Evolutionary conservation across 2,888 invertebrate genomes (phyloP).

Genomic region (Drosophila recens): DNA sequence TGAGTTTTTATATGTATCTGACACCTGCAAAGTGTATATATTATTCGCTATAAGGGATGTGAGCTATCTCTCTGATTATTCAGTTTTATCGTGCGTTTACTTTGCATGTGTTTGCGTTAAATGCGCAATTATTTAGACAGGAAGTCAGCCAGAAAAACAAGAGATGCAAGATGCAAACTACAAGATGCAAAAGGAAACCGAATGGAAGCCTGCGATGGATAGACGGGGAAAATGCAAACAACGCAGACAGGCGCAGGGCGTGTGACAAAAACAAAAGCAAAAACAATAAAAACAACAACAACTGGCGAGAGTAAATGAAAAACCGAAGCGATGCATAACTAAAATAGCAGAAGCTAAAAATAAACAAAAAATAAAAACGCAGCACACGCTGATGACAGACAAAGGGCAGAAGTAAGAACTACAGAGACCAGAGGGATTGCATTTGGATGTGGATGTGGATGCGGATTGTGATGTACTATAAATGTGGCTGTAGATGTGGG

Average conservation of each 20-base stretch:
- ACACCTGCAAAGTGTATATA: conserved; percentile 1
- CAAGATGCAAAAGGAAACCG: conserved; percentile 16
- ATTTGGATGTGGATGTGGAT: conserved; percentile 5
- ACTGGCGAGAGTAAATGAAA: conserved; percentile 40
- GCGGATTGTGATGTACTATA: not conserved
- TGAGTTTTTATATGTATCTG: no score
- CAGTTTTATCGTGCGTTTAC: conserved; percentile 23
- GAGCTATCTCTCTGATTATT: not conserved
- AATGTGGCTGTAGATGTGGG: not conserved
- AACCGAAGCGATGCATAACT: conserved; percentile 44
- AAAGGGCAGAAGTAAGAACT: conserved; percentile 41
- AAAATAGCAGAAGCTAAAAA: conserved; percentile 69
- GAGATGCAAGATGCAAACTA: no score
- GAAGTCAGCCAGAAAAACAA: conserved; percentile 55
- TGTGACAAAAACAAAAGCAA: no score
- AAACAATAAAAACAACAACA: conserved; percentile 43
- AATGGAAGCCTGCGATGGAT: not conserved
- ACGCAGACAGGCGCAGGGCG: conserved; percentile 40
- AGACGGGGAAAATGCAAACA: conserved; percentile 43
- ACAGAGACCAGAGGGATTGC: conserved; percentile 12
- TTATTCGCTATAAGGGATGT: not conserved
- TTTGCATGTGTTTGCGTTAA: conserved; percentile 59
- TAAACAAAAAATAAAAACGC: conserved; percentile 71
- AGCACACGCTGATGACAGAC: conserved; percentile 58
- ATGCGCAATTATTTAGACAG: conserved; percentile 72